phyloP scores from a whole-genome alignment of 2,113 vertebrate genomes.

The Indicator indicator region DNA sequence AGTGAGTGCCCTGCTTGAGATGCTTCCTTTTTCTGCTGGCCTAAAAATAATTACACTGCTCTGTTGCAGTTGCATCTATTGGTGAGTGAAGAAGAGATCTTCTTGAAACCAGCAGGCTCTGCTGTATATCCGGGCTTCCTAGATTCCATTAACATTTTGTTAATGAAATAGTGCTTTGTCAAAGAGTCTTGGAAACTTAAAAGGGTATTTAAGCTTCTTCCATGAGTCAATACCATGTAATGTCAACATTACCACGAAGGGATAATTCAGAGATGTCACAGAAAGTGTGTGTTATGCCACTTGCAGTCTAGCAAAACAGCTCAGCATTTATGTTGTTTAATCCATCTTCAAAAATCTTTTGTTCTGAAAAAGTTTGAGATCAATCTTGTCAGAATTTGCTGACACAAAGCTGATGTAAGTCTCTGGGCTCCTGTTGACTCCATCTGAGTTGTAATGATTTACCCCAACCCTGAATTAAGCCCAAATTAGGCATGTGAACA shows the following conservation, averaged over 20 bases:
- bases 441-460: conserved; percentile 9
- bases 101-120: neutral
- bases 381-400: conserved; percentile 55
- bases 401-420: conserved; percentile 64
- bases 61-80: neutral
- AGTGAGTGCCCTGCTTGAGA: neutral
- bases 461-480: neutral
- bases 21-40: neutral
- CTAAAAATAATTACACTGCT: neutral
- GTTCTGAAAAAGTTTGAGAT: conserved; percentile 69
- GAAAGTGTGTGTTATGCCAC: conserved; percentile 66
- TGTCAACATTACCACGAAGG: conserved; percentile 69
- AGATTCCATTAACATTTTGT: conserved; percentile 71
- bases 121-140: conserved; percentile 2
- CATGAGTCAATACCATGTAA: conserved; percentile 70
- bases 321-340: conserved; percentile 67
- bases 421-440: conserved; percentile 23
- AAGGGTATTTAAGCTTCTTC: conserved; percentile 72
- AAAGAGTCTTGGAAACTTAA: conserved; percentile 69
- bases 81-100: neutral
- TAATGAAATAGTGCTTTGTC: conserved; percentile 72
- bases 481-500: conserved; percentile 28
- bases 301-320: conserved; percentile 66
- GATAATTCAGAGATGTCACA: conserved; percentile 69
- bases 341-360: conserved; percentile 69